These are phyloP conservation scores for Platichthys flesus DNA, from an alignment of 2,113 vertebrate genomes.

Conservation along the genomic window DNA sequence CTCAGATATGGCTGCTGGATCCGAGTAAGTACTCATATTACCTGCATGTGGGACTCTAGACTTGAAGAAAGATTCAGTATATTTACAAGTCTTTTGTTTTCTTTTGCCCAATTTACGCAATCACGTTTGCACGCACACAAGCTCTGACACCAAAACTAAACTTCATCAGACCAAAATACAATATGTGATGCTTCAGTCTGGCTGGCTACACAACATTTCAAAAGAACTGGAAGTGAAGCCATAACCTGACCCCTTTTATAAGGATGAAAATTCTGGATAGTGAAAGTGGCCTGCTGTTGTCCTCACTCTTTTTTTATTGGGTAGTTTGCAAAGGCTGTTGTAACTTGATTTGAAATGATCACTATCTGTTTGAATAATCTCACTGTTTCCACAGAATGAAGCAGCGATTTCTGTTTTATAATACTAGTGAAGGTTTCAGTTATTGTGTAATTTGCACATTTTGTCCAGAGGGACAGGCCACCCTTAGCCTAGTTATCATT, in stretches of 20 bases:
- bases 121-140: no score
- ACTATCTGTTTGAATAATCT: neutral
- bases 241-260: neutral
- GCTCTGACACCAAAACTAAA: neutral
- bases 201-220: neutral
- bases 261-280: neutral
- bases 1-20: constrained; percentile 99
- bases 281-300: neutral
- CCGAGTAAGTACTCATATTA: constrained; percentile 89
- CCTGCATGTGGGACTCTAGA: neutral
- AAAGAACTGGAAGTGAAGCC: neutral
- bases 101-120: no score
- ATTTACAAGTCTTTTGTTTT: no score
- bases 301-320: neutral
- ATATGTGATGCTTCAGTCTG: constrained; percentile 15
- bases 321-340: neutral
- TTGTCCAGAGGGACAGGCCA: neutral
- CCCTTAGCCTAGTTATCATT: neutral
- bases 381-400: neutral
- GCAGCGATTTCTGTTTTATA: neutral
- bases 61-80: neutral
- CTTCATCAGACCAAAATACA: constrained; percentile 1
- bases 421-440: neutral
- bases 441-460: neutral
- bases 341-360: constrained; percentile 9